Evolutionary conservation across 2,888 invertebrate genomes (phyloP).

Genomic region (Carpatolechia fugitivella): DNA sequence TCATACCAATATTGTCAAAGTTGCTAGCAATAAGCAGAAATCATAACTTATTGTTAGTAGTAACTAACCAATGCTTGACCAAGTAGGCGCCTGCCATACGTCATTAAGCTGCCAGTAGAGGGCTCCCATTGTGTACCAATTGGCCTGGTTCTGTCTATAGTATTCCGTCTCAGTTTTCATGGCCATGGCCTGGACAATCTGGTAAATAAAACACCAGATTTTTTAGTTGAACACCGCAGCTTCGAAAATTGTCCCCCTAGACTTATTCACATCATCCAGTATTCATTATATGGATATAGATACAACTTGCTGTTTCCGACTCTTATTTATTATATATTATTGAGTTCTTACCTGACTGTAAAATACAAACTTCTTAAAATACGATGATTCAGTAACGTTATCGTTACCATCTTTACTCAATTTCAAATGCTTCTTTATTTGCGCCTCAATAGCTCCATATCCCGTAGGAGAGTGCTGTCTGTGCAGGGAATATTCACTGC

Average conservation of each 20-base stretch:
- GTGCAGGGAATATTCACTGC: constrained; percentile 83
- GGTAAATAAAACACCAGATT: no score
- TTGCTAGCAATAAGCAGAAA: no score
- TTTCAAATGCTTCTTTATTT: constrained; percentile 82
- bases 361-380: constrained; percentile 86
- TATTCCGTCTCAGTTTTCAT: constrained; percentile 91
- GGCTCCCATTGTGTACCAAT: constrained; percentile 93
- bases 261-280: no score
- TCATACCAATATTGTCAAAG: no score
- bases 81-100: constrained; percentile 98
- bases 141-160: constrained; percentile 82
- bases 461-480: constrained; percentile 94
- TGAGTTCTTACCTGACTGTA: constrained; percentile 90
- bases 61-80: constrained; percentile 89
- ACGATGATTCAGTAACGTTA: constrained; percentile 61
- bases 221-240: no score
- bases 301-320: no score
- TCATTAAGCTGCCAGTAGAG: constrained; percentile 99
- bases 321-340: no score
- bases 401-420: constrained; percentile 46
- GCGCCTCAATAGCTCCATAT: constrained; percentile 79
- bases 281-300: no score
- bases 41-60: no score
- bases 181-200: constrained; percentile 93
- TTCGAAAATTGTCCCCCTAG: no score